Evolutionary conservation across 1,140 invertebrate genomes (phyloP).

Genomic region (Manduca sexta): DNA sequence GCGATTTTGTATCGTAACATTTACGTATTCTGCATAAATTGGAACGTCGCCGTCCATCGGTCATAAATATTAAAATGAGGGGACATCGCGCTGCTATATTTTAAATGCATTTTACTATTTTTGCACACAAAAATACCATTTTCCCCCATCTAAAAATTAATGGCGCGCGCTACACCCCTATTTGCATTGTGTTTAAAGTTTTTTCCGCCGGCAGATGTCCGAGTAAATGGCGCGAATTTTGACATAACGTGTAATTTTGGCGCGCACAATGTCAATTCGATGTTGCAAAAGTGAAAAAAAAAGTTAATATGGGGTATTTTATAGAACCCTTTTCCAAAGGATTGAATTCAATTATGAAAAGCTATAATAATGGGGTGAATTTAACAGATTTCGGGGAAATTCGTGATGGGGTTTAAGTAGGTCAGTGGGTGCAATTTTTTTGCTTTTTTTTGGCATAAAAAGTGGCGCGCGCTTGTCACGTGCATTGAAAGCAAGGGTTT

Average conservation of each 20-base stretch:
- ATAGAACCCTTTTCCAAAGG: constrained; percentile 68
- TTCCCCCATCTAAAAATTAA: constrained; percentile 67
- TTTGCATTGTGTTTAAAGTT: constrained; percentile 69
- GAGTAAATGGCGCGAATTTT: constrained; percentile 70
- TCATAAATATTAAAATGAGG: constrained; percentile 63
- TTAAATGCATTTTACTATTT: constrained; percentile 64
- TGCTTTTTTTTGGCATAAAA: constrained; percentile 39
- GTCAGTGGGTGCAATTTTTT: constrained; percentile 56
- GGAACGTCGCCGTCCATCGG: constrained; percentile 7
- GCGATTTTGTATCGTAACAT: constrained; percentile 15
- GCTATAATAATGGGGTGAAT: constrained; percentile 55
- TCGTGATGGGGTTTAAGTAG: constrained; percentile 43
- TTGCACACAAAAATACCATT: constrained; percentile 55
- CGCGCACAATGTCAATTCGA: constrained; percentile 52
- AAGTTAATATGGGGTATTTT: constrained; percentile 52
- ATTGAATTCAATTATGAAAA: constrained; percentile 69
- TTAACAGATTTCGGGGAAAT: constrained; percentile 59
- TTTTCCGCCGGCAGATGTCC: constrained; percentile 62
- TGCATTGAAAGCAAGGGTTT: constrained; percentile 60
- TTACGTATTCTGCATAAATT: too few species aligned
- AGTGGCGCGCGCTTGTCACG: constrained; percentile 61
- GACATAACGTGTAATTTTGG: constrained; percentile 66
- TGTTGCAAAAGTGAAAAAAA: constrained; percentile 40
- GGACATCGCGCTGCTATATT: constrained; percentile 53
- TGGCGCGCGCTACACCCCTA: constrained; percentile 57